These are phyloP conservation scores for Standfussiana lucernea DNA, from an alignment of 2,888 invertebrate species.

Conservation along the genomic window DNA sequence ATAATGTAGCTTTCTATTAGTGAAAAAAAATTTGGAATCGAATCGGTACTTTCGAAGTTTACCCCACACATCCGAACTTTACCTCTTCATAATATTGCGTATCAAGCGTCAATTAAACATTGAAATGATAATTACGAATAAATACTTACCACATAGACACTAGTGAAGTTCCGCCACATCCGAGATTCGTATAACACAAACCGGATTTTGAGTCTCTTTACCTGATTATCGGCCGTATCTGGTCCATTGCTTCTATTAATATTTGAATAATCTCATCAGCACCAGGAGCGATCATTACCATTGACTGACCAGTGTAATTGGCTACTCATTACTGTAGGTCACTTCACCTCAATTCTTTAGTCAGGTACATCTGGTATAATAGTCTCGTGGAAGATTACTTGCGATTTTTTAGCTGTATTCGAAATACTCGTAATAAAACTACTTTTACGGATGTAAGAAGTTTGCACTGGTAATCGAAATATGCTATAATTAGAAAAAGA, in stretches of 20 bases:
- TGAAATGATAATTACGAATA: neutral
- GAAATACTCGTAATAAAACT: neutral
- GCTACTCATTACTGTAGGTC: neutral
- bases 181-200: constrained; percentile 12
- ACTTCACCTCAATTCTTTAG: neutral
- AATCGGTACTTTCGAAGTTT: neutral
- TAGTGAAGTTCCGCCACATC: constrained; percentile 9
- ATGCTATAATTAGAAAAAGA: neutral
- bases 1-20: neutral
- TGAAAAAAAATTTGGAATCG: neutral
- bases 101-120: neutral
- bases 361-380: no score
- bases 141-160: neutral
- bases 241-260: constrained; percentile 12
- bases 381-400: no score
- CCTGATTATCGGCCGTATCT: constrained; percentile 9
- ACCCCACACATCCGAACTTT: neutral
- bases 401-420: no score
- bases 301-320: neutral
- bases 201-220: constrained; percentile 9
- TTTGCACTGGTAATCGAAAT: neutral
- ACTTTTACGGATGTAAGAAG: neutral
- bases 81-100: neutral
- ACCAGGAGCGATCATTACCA: constrained; percentile 1
- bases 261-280: constrained; percentile 20